Conservation (phyloP, 1,140 invertebrate genomes). For the Phenacoccus solenopsis region DNA sequence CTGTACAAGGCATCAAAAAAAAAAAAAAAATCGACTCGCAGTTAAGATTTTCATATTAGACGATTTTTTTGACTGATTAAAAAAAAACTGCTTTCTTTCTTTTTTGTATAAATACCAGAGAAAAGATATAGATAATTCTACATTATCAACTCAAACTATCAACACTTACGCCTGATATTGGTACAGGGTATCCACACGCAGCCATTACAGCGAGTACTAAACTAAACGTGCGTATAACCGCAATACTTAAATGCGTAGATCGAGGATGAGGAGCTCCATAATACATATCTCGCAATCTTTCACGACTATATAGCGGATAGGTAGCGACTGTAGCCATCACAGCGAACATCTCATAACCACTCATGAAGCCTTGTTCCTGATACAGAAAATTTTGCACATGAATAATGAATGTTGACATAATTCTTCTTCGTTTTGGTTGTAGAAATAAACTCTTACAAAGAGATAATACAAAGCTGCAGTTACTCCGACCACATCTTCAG, state of each 20-base stretch:
- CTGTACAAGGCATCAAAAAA: too few species aligned
- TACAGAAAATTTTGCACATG: too few species aligned
- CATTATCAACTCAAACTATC: neutral
- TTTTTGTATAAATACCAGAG: too few species aligned
- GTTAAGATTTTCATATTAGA: neutral
- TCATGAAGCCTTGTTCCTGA: neutral
- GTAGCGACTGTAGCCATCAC: neutral
- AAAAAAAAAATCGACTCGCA: too few species aligned
- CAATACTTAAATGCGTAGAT: neutral
- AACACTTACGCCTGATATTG: neutral
- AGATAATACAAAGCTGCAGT: neutral
- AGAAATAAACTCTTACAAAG: neutral
- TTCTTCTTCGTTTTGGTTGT: too few species aligned
- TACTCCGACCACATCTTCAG: neutral
- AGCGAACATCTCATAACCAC: neutral
- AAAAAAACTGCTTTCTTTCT: too few species aligned
- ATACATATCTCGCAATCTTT: neutral
- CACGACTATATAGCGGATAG: neutral
- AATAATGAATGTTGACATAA: too few species aligned
- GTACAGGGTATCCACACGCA: slow-evolving; percentile 6
- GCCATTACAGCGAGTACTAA: neutral
- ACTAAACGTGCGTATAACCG: neutral
- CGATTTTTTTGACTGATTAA: neutral
- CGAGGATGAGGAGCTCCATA: neutral
- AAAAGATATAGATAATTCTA: too few species aligned